These are phyloP conservation scores for Allolobophora icterica DNA, from an alignment of 2,888 invertebrate genomes.

Conservation along the genomic window DNA sequence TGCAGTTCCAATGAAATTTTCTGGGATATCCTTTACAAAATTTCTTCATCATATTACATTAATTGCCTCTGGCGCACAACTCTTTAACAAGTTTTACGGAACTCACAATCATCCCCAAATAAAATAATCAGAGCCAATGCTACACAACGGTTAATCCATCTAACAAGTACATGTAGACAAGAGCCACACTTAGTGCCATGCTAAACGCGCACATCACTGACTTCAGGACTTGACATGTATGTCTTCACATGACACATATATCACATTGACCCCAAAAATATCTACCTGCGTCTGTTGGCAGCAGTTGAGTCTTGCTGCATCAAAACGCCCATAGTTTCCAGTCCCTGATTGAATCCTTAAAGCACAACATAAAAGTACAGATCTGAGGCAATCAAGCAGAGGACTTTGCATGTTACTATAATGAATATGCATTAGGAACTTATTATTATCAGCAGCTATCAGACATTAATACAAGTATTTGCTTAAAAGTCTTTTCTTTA, in stretches of 20 bases:
- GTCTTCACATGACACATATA: not conserved
- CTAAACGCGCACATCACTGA: not conserved
- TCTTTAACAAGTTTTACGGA: not conserved
- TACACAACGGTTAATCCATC: not conserved
- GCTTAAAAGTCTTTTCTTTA: no score
- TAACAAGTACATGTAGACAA: not conserved
- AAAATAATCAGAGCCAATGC: constrained; percentile 6
- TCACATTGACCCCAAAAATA: not conserved
- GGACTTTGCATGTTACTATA: not conserved
- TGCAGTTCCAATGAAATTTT: not conserved
- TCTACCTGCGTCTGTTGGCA: constrained; percentile 25
- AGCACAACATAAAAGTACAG: not conserved
- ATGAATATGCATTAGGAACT: not conserved
- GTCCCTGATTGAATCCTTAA: constrained; percentile 24
- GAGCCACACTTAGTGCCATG: not conserved
- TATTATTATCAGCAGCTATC: not conserved
- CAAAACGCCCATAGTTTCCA: constrained; percentile 24
- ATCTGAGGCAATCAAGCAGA: not conserved
- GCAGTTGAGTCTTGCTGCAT: constrained; percentile 1
- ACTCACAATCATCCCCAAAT: not conserved
- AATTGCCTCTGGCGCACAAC: not conserved
- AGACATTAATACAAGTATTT: not conserved
- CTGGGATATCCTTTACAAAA: not conserved
- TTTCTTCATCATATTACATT: not conserved
- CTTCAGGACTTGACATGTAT: not conserved